Evolutionary conservation across 1,140 invertebrate species (phyloP).

Genomic region (Drosophila ambigua): DNA sequence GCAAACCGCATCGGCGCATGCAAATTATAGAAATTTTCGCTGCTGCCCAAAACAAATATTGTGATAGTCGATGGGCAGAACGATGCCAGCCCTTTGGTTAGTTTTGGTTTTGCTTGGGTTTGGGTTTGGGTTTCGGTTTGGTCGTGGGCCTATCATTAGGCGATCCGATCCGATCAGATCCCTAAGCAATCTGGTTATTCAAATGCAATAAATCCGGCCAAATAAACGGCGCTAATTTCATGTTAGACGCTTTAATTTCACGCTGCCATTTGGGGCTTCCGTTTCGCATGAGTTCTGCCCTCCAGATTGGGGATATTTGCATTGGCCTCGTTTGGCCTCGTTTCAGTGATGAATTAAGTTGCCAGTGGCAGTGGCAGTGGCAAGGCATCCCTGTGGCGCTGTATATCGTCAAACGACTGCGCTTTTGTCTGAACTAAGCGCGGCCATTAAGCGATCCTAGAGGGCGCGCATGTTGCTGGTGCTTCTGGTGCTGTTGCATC

Average conservation of each 20-base stretch:
- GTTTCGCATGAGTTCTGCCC: constrained; percentile 53
- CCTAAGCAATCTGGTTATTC: constrained; percentile 36
- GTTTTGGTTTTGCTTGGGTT: no score
- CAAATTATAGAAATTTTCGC: constrained; percentile 81
- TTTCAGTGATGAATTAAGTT: constrained; percentile 19
- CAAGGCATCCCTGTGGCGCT: constrained; percentile 37
- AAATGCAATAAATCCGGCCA: constrained; percentile 68
- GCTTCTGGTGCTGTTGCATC: constrained; percentile 10
- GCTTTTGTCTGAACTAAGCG: constrained; percentile 15
- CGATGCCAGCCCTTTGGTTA: background rate
- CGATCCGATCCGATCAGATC: constrained; percentile 10
- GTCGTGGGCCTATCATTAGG: constrained; percentile 63
- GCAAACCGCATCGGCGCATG: constrained; percentile 45
- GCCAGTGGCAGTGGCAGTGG: background rate
- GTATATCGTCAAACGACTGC: constrained; percentile 16
- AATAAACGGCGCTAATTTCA: constrained; percentile 56
- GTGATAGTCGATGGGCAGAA: constrained; percentile 22
- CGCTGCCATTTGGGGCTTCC: constrained; percentile 78
- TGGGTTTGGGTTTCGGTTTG: background rate
- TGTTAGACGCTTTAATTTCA: constrained; percentile 73
- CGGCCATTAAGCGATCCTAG: constrained; percentile 14
- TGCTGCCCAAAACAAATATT: constrained; percentile 67
- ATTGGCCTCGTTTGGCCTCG: background rate
- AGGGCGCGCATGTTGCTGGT: background rate
- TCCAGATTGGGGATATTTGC: constrained; percentile 13